These are phyloP conservation scores for Microplitis deprimator DNA, from an alignment of 2,888 invertebrate species.

Conservation along the genomic window DNA sequence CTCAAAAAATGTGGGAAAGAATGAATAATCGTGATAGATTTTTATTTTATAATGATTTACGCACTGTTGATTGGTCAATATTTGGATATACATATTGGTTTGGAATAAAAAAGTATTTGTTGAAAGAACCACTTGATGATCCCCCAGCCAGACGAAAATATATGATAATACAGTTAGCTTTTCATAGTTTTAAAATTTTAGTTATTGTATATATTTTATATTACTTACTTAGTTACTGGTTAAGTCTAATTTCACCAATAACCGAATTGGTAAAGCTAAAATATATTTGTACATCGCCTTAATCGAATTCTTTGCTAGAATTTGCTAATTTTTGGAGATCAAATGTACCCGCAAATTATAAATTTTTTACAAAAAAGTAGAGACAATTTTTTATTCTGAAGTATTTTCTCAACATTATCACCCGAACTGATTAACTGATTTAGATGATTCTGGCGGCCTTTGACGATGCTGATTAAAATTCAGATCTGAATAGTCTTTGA, in stretches of 20 bases:
- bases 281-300: not conserved
- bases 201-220: not conserved
- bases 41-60: constrained; percentile 57
- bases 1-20: constrained; percentile 51
- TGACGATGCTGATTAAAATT: too few relatives aligned
- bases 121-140: constrained; percentile 53
- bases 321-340: too few relatives aligned
- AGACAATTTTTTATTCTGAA: too few relatives aligned
- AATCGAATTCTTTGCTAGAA: too few relatives aligned
- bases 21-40: constrained; percentile 54
- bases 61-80: constrained; percentile 55
- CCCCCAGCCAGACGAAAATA: constrained; percentile 35
- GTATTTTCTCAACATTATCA: too few relatives aligned
- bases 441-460: too few relatives aligned
- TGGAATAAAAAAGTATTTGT: constrained; percentile 48
- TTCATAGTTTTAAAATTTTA: not conserved
- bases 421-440: too few relatives aligned
- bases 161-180: not conserved
- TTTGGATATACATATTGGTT: constrained; percentile 47
- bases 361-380: too few relatives aligned
- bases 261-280: not conserved
- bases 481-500: too few relatives aligned
- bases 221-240: not conserved
- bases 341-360: too few relatives aligned
- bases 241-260: constrained; percentile 15